Conservation (phyloP, 2,797 vertebrate genomes). For the Pelochelys cantorii region DNA sequence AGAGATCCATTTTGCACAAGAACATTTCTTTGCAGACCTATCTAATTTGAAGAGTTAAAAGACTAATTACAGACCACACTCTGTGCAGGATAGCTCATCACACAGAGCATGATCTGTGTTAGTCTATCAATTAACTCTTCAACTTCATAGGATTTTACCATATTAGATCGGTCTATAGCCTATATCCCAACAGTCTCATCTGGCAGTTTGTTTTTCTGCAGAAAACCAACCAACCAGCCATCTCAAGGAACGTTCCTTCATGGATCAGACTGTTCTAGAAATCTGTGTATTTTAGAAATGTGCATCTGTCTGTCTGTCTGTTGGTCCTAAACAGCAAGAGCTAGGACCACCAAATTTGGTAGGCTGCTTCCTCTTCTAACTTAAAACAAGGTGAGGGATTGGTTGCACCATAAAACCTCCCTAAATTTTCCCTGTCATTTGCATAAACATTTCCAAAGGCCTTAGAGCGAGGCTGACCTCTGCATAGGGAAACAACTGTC, state of each 20-base stretch:
- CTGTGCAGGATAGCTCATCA: too few relatives aligned
- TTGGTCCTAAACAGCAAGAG: too few relatives aligned
- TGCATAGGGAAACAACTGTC: neutral
- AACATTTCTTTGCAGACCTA: neutral
- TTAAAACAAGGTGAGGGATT: too few relatives aligned
- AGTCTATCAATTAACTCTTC: neutral
- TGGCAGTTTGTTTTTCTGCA: neutral
- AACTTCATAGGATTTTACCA: neutral
- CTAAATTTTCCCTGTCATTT: neutral
- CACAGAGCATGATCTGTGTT: neutral
- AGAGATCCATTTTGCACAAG: neutral
- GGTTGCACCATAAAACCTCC: fast-evolving
- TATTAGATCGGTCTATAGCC: neutral
- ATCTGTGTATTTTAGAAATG: neutral
- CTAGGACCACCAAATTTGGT: too few relatives aligned
- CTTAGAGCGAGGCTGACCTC: neutral
- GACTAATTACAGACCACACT: too few relatives aligned
- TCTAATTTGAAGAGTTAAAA: too few relatives aligned
- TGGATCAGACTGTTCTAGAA: neutral
- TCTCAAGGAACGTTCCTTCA: neutral
- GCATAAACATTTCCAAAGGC: neutral
- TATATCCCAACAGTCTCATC: neutral
- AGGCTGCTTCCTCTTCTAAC: too few relatives aligned
- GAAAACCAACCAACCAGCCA: neutral
- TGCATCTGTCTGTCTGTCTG: too few relatives aligned